Evolutionary conservation across 2,888 invertebrate genomes (phyloP).

Genomic region (Elmis aenea): DNA sequence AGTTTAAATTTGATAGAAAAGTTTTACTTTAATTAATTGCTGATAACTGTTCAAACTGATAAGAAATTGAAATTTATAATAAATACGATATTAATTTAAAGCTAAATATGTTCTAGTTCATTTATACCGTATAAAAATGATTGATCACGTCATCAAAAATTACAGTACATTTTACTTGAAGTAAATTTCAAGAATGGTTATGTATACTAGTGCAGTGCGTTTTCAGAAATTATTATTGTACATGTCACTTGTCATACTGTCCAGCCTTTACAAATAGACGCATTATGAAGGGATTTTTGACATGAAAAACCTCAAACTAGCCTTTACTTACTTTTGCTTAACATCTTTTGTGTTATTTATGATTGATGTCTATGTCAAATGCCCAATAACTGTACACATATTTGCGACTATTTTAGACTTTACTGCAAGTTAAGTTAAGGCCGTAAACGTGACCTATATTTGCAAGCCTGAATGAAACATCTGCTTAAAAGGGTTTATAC

Average conservation of each 20-base stretch:
- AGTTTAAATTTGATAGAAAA: no score
- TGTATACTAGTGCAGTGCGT: slow-evolving; percentile 9
- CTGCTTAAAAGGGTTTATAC: slow-evolving; percentile 21
- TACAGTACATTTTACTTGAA: slow-evolving; percentile 5
- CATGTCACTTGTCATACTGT: slow-evolving; percentile 42
- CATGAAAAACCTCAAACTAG: slow-evolving; percentile 39
- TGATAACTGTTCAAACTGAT: no score
- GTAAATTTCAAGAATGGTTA: slow-evolving; percentile 16
- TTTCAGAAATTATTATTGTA: slow-evolving; percentile 18
- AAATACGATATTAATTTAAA: neutral
- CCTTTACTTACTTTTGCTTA: slow-evolving; percentile 34
- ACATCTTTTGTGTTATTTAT: slow-evolving; percentile 36
- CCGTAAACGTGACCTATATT: slow-evolving; percentile 19
- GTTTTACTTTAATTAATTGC: no score
- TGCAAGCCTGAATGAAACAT: slow-evolving; percentile 16
- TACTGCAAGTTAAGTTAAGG: slow-evolving; percentile 16
- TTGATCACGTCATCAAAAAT: slow-evolving; percentile 10
- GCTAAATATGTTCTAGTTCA: neutral
- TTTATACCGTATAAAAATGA: no score
- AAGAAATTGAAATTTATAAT: no score
- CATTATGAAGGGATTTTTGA: slow-evolving; percentile 41
- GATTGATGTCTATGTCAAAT: slow-evolving; percentile 45
- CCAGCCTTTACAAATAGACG: slow-evolving; percentile 43
- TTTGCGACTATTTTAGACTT: slow-evolving; percentile 12
- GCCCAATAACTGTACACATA: slow-evolving; percentile 29